Conservation (phyloP, 2,888 invertebrate species). For the Diarsia dahlii region DNA sequence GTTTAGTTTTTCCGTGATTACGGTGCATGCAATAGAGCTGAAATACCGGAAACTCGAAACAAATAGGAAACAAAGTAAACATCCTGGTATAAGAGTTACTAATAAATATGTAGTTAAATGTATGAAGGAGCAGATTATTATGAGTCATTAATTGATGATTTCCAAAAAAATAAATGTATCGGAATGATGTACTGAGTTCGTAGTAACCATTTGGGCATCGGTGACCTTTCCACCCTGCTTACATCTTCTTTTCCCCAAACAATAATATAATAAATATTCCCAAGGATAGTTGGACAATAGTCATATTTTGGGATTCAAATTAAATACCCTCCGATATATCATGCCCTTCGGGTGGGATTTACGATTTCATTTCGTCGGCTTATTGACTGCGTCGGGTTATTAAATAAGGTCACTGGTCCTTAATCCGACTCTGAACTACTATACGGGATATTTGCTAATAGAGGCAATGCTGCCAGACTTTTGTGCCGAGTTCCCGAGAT, state of each 20-base stretch:
- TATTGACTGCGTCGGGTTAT: slow-evolving; percentile 74
- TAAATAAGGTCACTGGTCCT: slow-evolving; percentile 70
- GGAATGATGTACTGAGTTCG: no score
- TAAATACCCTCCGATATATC: slow-evolving; percentile 67
- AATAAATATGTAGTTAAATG: no score
- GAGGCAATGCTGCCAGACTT: slow-evolving; percentile 42
- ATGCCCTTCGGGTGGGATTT: slow-evolving; percentile 67
- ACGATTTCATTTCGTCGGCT: slow-evolving; percentile 75
- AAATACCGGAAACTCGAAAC: no score
- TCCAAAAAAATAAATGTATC: no score
- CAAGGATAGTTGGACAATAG: slow-evolving; percentile 58
- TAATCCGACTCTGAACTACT: slow-evolving; percentile 67
- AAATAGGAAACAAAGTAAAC: no score
- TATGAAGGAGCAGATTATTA: no score
- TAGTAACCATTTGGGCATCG: no score
- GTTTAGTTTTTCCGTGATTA: no score
- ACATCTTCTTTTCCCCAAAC: slow-evolving; percentile 15
- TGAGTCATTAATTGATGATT: no score
- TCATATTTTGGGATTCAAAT: slow-evolving; percentile 65
- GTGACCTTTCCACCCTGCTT: no score
- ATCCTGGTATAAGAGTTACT: no score
- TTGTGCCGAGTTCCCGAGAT: slow-evolving; percentile 28
- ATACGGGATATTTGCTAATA: slow-evolving; percentile 63
- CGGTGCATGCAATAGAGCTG: no score
- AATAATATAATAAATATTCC: slow-evolving; percentile 46